Base-by-base conservation (phyloP, 2,113 vertebrate species). In the Siniperca knerii region DNA sequence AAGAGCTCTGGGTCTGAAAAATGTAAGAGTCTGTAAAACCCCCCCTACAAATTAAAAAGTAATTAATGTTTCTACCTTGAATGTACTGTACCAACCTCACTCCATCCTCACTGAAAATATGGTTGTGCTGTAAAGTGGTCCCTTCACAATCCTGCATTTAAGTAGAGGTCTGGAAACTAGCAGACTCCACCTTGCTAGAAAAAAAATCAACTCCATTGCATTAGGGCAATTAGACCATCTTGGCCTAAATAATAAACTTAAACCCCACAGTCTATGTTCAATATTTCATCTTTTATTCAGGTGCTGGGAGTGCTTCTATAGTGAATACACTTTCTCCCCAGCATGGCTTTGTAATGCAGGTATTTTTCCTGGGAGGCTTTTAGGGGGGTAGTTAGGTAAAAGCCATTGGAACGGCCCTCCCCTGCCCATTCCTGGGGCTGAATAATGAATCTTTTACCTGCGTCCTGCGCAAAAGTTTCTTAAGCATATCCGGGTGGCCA, bases 221-320 rank as follows among this genome's bases (percentile, higher is more conserved):
- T 96, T 95, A 96, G 83, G 72, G 90, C 93, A 96, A 95, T 96
- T 96, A 96, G 94, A 93, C 91, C 92, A 88, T 79, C 86, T 81
- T 91, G 93, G 91, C 88, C 92, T 95, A 94, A 95, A 95, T 96
- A 95, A 95, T 96, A 96, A 95, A 95, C 89, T 91, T 93, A 77
- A 96, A 95, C 85, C 84, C 82, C 90, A 92, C 92, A 89, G 93
- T 89, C 91, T 87, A 70, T 93, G 92, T 95, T 94, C 83, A 94
- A 95, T 95, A 95, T 93, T 94, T 96, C 92, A 96, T 96, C 78
- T 95, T 94, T 95, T 95, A 96, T 96, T 95, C 92, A 96, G 95
- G 88, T 88, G 88, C 87, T 90, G 88, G 84, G 93, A 96, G 95
- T 96, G 93, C 94, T 93, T 90, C 94, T 90, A 86, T 89, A 93